These are phyloP conservation scores for Paratrypauchen microcephalus DNA, from an alignment of 2,797 vertebrate species.

Conservation along the genomic window DNA sequence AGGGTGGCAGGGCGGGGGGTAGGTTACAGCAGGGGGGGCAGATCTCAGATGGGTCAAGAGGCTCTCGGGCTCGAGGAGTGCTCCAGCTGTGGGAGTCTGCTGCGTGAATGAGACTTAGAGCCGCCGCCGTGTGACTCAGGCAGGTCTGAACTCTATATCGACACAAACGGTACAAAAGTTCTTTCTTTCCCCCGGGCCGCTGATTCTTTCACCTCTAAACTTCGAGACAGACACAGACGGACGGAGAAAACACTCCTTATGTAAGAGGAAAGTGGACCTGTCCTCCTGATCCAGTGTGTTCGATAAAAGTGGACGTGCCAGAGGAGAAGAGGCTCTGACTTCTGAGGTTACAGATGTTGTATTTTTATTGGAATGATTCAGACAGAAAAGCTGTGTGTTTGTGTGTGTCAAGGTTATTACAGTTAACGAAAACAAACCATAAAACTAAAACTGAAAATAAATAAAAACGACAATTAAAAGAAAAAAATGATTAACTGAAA, in stretches of 20 bases:
- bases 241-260: background rate
- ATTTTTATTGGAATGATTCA: conserved; percentile 19
- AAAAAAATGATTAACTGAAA: too few relatives aligned
- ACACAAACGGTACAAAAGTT: too few relatives aligned
- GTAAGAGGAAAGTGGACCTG: background rate
- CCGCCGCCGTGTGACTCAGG: background rate
- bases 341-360: background rate
- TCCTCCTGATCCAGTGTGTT: background rate
- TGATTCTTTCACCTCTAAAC: too few relatives aligned
- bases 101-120: background rate
- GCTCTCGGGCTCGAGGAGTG: conserved; percentile 74
- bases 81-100: conserved; percentile 42
- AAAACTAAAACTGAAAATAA: too few relatives aligned
- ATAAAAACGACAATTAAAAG: too few relatives aligned
- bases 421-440: too few relatives aligned
- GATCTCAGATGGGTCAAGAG: conserved; percentile 78
- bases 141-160: background rate
- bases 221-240: too few relatives aligned
- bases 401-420: too few relatives aligned
- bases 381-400: conserved; percentile 26
- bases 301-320: background rate
- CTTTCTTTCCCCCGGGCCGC: too few relatives aligned
- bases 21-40: conserved; percentile 42
- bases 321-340: background rate
- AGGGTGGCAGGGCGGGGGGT: too few relatives aligned